These are phyloP conservation scores for Poeciliopsis turrubarensis DNA, from an alignment of 2,113 vertebrate species.

Conservation along the genomic window DNA sequence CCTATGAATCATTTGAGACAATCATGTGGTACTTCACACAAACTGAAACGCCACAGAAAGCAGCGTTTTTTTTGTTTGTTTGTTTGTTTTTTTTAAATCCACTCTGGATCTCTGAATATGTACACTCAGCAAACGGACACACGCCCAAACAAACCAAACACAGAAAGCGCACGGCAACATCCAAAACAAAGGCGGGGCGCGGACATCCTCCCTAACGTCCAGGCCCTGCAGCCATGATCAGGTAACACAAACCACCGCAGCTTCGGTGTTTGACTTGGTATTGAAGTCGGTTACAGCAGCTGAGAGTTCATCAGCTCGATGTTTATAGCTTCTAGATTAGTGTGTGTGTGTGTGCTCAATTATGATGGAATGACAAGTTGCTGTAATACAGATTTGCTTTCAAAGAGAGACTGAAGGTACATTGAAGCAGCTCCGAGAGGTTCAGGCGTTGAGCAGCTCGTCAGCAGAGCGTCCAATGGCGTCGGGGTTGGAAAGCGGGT, in stretches of 20 bases:
- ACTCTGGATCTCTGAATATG: slow-evolving; percentile 17
- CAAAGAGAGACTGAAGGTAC: background rate
- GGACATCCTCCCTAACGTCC: background rate
- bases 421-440: background rate
- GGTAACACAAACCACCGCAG: background rate
- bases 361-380: background rate
- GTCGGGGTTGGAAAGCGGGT: slow-evolving; percentile 86
- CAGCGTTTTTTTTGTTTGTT: no score
- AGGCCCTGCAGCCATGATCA: background rate
- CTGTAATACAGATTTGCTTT: slow-evolving; percentile 18
- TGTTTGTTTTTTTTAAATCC: background rate
- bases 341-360: background rate
- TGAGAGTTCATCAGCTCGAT: background rate
- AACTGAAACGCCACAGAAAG: background rate
- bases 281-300: background rate
- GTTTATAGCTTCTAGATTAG: background rate
- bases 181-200: slow-evolving; percentile 1
- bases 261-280: slow-evolving; percentile 9
- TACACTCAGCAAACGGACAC: slow-evolving; percentile 42
- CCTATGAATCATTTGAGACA: background rate
- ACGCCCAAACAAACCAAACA: slow-evolving; percentile 31
- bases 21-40: background rate
- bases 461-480: slow-evolving; percentile 82
- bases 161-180: background rate
- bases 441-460: slow-evolving; percentile 82